Evolutionary conservation across 2,888 invertebrate species (phyloP).

Genomic region (Nephrotoma flavescens): DNA sequence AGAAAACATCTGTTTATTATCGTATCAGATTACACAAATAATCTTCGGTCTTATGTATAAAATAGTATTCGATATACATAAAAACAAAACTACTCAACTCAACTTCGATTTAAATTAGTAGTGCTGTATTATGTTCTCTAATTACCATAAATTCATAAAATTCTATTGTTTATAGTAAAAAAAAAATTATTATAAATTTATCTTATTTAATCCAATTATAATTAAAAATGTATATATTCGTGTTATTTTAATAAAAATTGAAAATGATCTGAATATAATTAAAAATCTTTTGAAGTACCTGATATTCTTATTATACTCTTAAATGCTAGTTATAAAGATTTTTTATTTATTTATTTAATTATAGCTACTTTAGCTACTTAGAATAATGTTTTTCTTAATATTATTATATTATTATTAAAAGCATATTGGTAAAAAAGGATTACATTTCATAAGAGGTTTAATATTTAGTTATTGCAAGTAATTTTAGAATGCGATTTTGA

Average conservation of each 20-base stretch:
- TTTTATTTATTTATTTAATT: not conserved
- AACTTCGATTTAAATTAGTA: not conserved
- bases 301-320: not conserved
- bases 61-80: not conserved
- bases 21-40: not conserved
- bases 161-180: not conserved
- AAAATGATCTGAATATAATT: not conserved
- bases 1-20: not conserved
- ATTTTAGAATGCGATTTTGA: not conserved
- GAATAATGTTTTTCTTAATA: not conserved
- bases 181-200: not conserved
- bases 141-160: not conserved
- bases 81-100: not conserved
- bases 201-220: not conserved
- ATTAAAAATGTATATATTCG: not conserved
- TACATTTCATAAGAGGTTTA: not conserved
- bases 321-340: not conserved
- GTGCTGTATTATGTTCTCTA: not conserved
- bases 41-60: not conserved
- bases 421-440: not conserved
- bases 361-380: not conserved
- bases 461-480: not conserved
- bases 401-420: not conserved
- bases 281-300: not conserved
- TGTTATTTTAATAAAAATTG: not conserved